Evolutionary conservation across 2,797 vertebrate genomes (phyloP), one percentile per base, ranked within the genome.

Genomic region (Delichon dasypus): DNA sequence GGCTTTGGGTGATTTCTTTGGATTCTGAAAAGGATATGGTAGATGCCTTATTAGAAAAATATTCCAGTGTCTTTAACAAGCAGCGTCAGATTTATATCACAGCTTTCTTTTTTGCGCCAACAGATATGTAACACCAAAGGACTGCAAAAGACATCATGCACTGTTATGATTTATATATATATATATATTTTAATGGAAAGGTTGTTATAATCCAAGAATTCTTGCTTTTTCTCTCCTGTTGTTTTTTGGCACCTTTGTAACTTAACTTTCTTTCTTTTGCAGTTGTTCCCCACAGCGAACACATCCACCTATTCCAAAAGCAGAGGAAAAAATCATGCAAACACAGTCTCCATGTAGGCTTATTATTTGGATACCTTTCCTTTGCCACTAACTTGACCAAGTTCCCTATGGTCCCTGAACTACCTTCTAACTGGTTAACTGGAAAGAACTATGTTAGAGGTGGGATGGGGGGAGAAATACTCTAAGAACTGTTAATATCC

Each of bases 41-140:
- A 73, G 76, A 60, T 73, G 34, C 34, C 76, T 78, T 88, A 73
- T 79, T 90, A 90, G 70, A 97, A 82, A 79, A 92, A 90, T 92
- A 89, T 70, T 90, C n/a, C 80, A 76, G 34, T 7, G 16, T 66
- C 79, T 88, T 95, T 95, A 76, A 91, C 54, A 92, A 81, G 60
- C 54, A 75, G 32, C 5, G 16, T 92, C 60, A 90, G 89, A 81
- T 95, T 93, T 81, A 85, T 57, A 72, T 73, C 29, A 75, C 60
- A 75, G 58, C 66, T 93, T 92, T 91, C 54, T 30, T 75, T 83
- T 86, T 75, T 48, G 67, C 62, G 76, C 76, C 89, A 95, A 88
- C 40, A 60, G 21, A 58, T 67, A 38, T 26, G n/a, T 44, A 92
- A 92, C 53, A 88, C 34, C 73, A 72, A 78, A 91, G 55, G 47